Evolutionary conservation across 2,888 invertebrate species (phyloP).

Genomic region (Platycheirus albimanus): DNA sequence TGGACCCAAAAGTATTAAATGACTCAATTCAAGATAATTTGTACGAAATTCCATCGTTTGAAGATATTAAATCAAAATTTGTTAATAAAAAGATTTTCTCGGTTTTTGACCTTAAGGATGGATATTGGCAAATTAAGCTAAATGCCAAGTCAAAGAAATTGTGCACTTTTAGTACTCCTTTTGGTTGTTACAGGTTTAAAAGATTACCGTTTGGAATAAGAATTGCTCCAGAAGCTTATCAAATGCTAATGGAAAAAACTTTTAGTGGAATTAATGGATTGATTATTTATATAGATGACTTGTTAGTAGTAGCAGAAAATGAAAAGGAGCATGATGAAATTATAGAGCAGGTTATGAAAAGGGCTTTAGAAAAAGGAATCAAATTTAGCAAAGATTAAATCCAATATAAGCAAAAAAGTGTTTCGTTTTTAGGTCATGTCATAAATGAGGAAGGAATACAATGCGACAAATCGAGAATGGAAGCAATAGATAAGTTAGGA

Average conservation of each 20-base stretch:
- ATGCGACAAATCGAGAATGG: too few relatives aligned
- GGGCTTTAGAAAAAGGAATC: too few relatives aligned
- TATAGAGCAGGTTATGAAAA: conserved; percentile 19
- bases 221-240: conserved; percentile 35
- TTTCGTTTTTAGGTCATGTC: neutral
- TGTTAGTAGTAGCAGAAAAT: conserved; percentile 43
- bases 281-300: conserved; percentile 44
- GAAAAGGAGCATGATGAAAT: conserved; percentile 48
- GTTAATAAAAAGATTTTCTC: neutral
- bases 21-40: conserved; percentile 8
- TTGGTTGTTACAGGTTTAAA: conserved; percentile 41
- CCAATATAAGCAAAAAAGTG: conserved; percentile 21
- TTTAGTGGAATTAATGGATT: conserved; percentile 34
- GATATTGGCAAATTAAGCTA: conserved; percentile 23
- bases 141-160: conserved; percentile 7
- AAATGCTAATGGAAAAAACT: conserved; percentile 31
- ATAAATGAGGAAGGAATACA: too few relatives aligned
- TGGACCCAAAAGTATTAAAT: conserved; percentile 2
- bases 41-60: conserved; percentile 10
- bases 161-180: conserved; percentile 16
- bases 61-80: too few relatives aligned
- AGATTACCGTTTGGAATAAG: conserved; percentile 35
- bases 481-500: too few relatives aligned
- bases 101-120: conserved; percentile 5
- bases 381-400: conserved; percentile 28